Percentiles rank a stretch among this genome's conserved stretches.
phyloP scores from a whole-genome alignment of 1,140 invertebrate genomes.

The Formica exsecta region DNA sequence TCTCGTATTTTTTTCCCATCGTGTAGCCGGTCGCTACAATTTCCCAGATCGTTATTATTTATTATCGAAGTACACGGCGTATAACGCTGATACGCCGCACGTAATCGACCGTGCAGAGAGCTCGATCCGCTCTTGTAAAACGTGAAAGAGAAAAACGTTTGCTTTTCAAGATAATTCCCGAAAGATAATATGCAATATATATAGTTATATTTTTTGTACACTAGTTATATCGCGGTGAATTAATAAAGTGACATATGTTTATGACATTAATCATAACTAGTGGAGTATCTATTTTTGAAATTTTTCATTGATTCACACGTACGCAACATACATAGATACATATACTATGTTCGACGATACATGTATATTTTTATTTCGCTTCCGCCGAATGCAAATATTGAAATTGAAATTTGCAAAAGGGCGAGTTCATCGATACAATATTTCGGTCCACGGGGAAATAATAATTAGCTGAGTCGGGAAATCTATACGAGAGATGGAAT shows the following conservation, averaged over 20 bases:
- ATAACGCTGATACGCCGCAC: constrained; percentile 18
- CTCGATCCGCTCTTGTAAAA: constrained; percentile 26
- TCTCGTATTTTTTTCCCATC: constrained; percentile 51
- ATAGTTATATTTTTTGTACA: neutral
- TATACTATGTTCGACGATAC: neutral
- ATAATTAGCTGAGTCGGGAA: constrained; percentile 53
- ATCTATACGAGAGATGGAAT: constrained; percentile 44
- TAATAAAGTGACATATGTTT: constrained; percentile 1
- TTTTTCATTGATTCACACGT: neutral
- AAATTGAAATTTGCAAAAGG: constrained; percentile 53
- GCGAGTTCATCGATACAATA: neutral
- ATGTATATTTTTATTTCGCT: neutral
- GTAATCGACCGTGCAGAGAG: constrained; percentile 45
- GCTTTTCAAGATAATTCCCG: constrained; percentile 42
- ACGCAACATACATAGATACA: neutral
- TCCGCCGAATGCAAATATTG: neutral
- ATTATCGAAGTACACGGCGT: constrained; percentile 50
- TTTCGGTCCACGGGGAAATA: constrained; percentile 21
- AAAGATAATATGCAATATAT: constrained; percentile 19
- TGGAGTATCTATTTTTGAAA: neutral
- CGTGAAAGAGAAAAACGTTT: neutral
- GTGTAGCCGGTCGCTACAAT: constrained; percentile 35
- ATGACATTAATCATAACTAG: neutral
- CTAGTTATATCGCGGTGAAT: constrained; percentile 24
- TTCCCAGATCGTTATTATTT: constrained; percentile 67